A percentile compares a stretch with the other conserved stretches of the same genome.
Evolutionary conservation across 1,140 invertebrate species (phyloP).

Genomic region (Drosophila repleta): DNA sequence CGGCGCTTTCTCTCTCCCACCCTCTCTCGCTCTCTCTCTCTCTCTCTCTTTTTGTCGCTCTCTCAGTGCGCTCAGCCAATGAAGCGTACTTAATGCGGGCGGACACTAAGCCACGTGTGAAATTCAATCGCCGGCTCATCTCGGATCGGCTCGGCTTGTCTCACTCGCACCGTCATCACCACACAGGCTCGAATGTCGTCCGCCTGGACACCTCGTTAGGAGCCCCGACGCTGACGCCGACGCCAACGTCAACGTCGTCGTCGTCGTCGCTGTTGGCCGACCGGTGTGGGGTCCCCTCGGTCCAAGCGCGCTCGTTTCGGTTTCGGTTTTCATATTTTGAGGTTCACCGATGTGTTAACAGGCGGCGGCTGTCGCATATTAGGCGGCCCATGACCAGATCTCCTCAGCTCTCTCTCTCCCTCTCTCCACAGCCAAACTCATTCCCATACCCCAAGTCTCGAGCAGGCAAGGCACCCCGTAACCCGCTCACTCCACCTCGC

Average conservation of each 20-base stretch:
- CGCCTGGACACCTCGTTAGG: slow-evolving; percentile 81
- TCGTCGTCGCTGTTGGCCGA: slow-evolving; percentile 6
- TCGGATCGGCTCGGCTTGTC: slow-evolving; percentile 15
- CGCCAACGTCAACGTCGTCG: slow-evolving; percentile 8
- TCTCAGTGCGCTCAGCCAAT: slow-evolving; percentile 15
- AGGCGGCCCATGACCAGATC: slow-evolving; percentile 42
- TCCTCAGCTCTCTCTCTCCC: too few species aligned
- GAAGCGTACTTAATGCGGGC: slow-evolving; percentile 80
- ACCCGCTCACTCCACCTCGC: not conserved
- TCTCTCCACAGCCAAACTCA: not conserved
- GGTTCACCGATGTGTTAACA: slow-evolving; percentile 80
- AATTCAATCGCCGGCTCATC: slow-evolving; percentile 68
- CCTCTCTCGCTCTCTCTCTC: slow-evolving; percentile 1
- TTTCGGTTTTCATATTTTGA: slow-evolving; percentile 80
- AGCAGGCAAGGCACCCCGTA: too few species aligned
- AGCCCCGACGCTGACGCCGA: slow-evolving; percentile 25
- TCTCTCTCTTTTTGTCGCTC: too few species aligned
- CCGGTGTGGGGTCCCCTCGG: slow-evolving; percentile 48
- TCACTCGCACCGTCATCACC: slow-evolving; percentile 28
- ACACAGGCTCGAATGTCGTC: slow-evolving; percentile 68
- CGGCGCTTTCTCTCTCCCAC: slow-evolving; percentile 3
- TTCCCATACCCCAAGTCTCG: not conserved
- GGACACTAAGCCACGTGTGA: slow-evolving; percentile 83
- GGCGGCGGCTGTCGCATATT: slow-evolving; percentile 77
- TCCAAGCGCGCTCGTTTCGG: slow-evolving; percentile 58